Conservation (phyloP, 2,888 invertebrate species). For the Rhopalosiphum nymphaeae region DNA sequence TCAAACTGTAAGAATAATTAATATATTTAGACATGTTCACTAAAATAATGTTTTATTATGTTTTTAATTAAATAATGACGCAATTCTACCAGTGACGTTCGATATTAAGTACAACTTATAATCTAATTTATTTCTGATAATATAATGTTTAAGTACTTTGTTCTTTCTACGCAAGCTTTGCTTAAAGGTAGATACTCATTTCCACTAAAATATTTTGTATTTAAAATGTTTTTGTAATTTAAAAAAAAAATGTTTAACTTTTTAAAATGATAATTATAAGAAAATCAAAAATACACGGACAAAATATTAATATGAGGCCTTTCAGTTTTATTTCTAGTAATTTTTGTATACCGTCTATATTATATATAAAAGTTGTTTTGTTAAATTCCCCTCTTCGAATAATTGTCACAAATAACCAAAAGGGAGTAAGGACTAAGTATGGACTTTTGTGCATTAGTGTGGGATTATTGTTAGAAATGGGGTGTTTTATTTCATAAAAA, state of each 20-base stretch:
- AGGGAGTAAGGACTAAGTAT: constrained; percentile 23
- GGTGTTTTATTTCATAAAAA: constrained; percentile 41
- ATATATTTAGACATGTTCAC: not conserved
- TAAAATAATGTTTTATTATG: not conserved
- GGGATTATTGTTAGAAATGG: constrained; percentile 18
- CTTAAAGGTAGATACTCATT: no score
- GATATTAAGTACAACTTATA: not conserved
- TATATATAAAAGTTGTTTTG: not conserved
- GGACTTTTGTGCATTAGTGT: constrained; percentile 32
- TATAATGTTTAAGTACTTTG: no score
- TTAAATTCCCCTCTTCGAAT: constrained; percentile 21
- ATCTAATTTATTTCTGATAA: not conserved
- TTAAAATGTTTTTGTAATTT: no score
- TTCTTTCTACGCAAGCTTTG: no score
- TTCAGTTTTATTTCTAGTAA: not conserved
- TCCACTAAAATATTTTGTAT: no score
- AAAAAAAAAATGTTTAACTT: not conserved
- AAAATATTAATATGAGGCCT: not conserved
- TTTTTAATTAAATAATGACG: not conserved
- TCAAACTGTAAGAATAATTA: not conserved
- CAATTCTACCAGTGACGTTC: not conserved
- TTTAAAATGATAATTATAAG: not conserved
- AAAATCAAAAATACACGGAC: not conserved
- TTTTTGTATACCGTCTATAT: not conserved
- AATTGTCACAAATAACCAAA: constrained; percentile 57